phyloP scores from a whole-genome alignment of 2,888 invertebrate genomes.

The Heliconius charithonia region DNA sequence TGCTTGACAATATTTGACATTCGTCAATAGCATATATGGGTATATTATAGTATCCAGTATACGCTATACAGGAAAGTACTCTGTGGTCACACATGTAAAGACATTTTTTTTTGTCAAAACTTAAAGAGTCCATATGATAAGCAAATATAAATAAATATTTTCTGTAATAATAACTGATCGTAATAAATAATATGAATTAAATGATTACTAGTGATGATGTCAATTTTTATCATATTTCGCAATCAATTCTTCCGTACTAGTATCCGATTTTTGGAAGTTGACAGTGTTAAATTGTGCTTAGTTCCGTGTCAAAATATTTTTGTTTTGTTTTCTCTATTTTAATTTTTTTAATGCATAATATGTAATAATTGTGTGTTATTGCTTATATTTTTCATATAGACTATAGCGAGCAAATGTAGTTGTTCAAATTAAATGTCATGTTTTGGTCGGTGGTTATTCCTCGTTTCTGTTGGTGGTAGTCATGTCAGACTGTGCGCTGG shows the following conservation, averaged over 20 bases:
- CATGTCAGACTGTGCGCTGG: conserved; percentile 84
- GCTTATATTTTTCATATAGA: conserved; percentile 57
- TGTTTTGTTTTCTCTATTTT: conserved; percentile 71
- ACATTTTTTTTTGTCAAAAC: background rate
- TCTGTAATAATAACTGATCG: no score
- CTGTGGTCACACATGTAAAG: background rate
- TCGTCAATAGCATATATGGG: background rate
- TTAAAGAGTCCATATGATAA: background rate
- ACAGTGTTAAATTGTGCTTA: conserved; percentile 48
- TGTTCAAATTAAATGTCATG: conserved; percentile 58
- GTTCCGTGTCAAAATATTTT: conserved; percentile 80
- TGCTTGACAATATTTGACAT: conserved; percentile 32
- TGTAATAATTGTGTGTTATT: conserved; percentile 65
- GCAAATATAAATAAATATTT: background rate
- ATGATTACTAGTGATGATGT: no score
- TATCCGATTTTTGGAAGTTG: conserved; percentile 26
- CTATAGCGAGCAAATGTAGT: conserved; percentile 47
- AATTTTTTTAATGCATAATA: conserved; percentile 56
- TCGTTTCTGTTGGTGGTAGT: conserved; percentile 68
- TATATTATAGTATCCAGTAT: no score
- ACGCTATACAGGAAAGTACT: conserved; percentile 10
- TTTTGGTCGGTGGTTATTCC: conserved; percentile 66
- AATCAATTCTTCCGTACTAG: background rate
- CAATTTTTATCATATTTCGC: no score
- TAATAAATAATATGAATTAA: background rate